phyloP scores from a whole-genome alignment of 1,140 invertebrate genomes.

The Tetraneura akinire region DNA sequence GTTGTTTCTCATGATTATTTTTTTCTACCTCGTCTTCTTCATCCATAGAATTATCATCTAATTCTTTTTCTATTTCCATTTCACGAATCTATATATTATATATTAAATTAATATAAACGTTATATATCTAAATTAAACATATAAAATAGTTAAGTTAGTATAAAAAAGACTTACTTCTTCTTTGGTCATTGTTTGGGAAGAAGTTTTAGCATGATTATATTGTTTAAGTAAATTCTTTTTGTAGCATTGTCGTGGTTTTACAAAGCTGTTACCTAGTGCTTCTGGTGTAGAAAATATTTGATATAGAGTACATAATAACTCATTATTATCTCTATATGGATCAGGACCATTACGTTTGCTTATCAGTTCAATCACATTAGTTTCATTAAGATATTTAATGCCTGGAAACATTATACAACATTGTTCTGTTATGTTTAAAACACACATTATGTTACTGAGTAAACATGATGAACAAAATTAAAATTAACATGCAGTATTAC shows the following conservation, averaged over 20 bases:
- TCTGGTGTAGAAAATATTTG: constrained; percentile 74
- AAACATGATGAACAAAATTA: constrained; percentile 7
- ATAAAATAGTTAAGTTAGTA: not conserved
- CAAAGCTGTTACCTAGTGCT: constrained; percentile 71
- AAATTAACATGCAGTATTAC: not conserved
- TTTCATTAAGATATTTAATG: constrained; percentile 64
- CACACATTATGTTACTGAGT: not conserved
- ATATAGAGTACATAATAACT: constrained; percentile 69
- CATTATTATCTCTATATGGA: constrained; percentile 61
- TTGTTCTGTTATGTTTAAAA: not conserved
- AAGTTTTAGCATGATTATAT: constrained; percentile 59
- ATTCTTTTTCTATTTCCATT: constrained; percentile 78
- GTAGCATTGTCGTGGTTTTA: constrained; percentile 56
- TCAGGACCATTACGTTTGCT: constrained; percentile 62
- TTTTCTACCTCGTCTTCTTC: constrained; percentile 12
- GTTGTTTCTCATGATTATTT: constrained; percentile 52
- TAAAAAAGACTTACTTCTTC: constrained; percentile 63
- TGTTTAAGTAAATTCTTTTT: constrained; percentile 53
- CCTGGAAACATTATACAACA: constrained; percentile 37
- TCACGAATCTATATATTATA: constrained; percentile 59
- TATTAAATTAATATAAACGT: not conserved
- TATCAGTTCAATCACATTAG: constrained; percentile 68
- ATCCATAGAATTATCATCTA: constrained; percentile 74
- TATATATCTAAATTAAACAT: too few relatives aligned
- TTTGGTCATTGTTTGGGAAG: constrained; percentile 64